Percentiles rank a stretch among this genome's conserved stretches.
Evolutionary conservation across 1,140 invertebrate genomes (phyloP).

Genomic region (Oppia nitens): DNA sequence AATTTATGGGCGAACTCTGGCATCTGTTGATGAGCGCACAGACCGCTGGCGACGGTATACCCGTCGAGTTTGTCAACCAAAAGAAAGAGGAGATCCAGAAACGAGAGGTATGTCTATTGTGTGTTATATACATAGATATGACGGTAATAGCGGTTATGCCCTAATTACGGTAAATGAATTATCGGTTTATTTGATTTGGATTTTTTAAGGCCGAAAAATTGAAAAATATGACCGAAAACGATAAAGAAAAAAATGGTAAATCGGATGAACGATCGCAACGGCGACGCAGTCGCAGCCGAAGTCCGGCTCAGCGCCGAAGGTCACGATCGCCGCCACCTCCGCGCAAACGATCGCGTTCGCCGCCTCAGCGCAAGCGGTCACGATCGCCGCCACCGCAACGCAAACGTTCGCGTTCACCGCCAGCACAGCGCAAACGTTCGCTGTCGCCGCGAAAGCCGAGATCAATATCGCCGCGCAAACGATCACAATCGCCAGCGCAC

Average conservation of each 20-base stretch:
- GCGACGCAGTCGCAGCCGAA: too few species aligned
- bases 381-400: slow-evolving; percentile 19
- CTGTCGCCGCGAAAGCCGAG: slow-evolving; percentile 13
- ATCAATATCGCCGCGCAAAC: slow-evolving; percentile 6
- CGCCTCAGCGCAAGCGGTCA: slow-evolving; percentile 16
- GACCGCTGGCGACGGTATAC: slow-evolving; percentile 82
- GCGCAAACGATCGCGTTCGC: neutral
- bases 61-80: slow-evolving; percentile 73
- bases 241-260: slow-evolving; percentile 1
- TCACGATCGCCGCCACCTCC: neutral
- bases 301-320: neutral
- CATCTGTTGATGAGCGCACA: slow-evolving; percentile 83
- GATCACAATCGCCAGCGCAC: too few species aligned
- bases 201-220: slow-evolving; percentile 13
- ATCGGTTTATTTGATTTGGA: neutral
- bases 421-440: neutral
- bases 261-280: slow-evolving; percentile 19
- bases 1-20: slow-evolving; percentile 96
- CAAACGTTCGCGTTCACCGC: slow-evolving; percentile 21
- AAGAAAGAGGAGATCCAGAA: slow-evolving; percentile 87
- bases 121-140: neutral
- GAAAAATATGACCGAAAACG: slow-evolving; percentile 12
- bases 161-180: neutral
- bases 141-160: neutral
- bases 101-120: neutral